These are phyloP conservation scores for Fundulus diaphanus DNA, from an alignment of 2,797 vertebrate genomes.

Conservation along the genomic window DNA sequence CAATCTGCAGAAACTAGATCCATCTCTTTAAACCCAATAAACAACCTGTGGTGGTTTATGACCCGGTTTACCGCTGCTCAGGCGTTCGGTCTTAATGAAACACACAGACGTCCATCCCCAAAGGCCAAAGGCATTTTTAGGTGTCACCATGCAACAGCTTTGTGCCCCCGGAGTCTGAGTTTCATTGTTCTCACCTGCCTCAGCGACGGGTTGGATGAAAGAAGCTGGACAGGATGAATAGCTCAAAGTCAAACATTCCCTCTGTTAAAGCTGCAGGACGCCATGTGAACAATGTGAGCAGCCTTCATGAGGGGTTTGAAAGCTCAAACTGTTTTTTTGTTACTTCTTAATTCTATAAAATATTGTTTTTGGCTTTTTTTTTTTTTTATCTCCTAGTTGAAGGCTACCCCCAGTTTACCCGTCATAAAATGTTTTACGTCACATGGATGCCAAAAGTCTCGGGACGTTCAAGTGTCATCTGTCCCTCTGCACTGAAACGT, in stretches of 20 bases:
- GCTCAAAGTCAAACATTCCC: background rate
- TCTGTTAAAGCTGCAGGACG: background rate
- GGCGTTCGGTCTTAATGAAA: constrained; percentile 38
- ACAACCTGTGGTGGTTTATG: constrained; percentile 24
- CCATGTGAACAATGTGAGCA: background rate
- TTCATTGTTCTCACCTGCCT: constrained; percentile 43
- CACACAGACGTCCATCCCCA: constrained; percentile 4
- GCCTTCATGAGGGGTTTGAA: background rate
- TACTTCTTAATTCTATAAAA: background rate
- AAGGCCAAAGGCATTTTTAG: constrained; percentile 38
- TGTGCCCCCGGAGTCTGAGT: constrained; percentile 14
- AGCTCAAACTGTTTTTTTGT: background rate
- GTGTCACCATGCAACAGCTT: constrained; percentile 34
- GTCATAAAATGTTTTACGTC: too few species aligned
- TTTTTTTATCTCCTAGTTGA: background rate
- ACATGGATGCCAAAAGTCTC: too few species aligned
- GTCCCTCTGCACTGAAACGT: too few species aligned
- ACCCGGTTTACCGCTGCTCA: constrained; percentile 26
- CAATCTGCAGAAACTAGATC: background rate
- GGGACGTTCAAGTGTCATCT: too few species aligned
- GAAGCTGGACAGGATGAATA: background rate
- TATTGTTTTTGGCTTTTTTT: background rate
- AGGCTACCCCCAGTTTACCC: too few species aligned
- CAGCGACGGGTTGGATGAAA: constrained; percentile 1
- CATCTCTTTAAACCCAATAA: constrained; percentile 4